Conservation (phyloP, 1,140 invertebrate genomes). For the Harlomillsia oculata region DNA sequence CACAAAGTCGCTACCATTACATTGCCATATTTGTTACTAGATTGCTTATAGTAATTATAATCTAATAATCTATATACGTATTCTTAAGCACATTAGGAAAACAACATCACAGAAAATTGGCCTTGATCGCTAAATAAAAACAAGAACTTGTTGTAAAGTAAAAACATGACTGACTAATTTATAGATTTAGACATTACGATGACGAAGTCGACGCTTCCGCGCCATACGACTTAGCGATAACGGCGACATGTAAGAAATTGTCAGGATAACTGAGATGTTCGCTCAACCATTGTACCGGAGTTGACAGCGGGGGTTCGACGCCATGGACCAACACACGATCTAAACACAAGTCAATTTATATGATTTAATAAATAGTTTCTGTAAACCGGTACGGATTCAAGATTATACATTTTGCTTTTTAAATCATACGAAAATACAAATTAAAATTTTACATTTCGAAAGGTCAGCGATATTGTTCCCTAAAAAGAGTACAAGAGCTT, state of each 20-base stretch:
- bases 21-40: too few species aligned
- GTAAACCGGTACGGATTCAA: slow-evolving; percentile 1
- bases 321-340: slow-evolving; percentile 79
- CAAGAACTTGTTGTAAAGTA: too few species aligned
- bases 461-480: slow-evolving; percentile 7
- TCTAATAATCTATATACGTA: too few species aligned
- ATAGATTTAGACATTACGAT: too few species aligned
- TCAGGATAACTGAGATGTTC: slow-evolving; percentile 97
- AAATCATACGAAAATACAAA: neutral
- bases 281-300: slow-evolving; percentile 93
- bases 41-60: too few species aligned
- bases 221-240: neutral
- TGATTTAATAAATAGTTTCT: neutral
- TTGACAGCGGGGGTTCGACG: slow-evolving; percentile 71
- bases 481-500: slow-evolving; percentile 26
- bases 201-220: too few species aligned
- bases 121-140: too few species aligned
- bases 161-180: too few species aligned
- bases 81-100: too few species aligned
- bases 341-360: slow-evolving; percentile 47
- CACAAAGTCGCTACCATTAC: too few species aligned
- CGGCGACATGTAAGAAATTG: slow-evolving; percentile 76
- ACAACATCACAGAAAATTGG: too few species aligned
- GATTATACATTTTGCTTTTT: slow-evolving; percentile 4
- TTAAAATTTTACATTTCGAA: slow-evolving; percentile 8